Evolutionary conservation across 2,797 vertebrate genomes (phyloP).

Genomic region (Notolepis coatsorum): DNA sequence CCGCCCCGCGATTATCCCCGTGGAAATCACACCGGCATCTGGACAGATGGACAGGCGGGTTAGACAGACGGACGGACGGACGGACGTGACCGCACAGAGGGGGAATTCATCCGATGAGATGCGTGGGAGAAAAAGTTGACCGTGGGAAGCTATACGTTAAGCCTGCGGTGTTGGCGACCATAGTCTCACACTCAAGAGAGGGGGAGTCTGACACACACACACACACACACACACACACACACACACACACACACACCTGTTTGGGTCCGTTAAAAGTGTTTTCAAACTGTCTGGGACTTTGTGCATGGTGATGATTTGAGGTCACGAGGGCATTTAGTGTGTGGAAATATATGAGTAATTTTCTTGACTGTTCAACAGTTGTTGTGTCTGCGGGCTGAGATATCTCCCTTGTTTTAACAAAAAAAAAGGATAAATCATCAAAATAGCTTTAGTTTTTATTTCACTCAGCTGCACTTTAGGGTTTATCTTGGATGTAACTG

Average conservation of each 20-base stretch:
- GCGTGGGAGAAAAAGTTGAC: constrained; percentile 61
- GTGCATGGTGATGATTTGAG: constrained; percentile 15
- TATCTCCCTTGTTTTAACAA: constrained; percentile 1
- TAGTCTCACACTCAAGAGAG: constrained; percentile 58
- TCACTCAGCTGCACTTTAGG: constrained; percentile 41
- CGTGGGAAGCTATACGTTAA: constrained; percentile 64
- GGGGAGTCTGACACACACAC: constrained; percentile 46
- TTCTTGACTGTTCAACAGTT: constrained; percentile 51
- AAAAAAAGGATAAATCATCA: constrained; percentile 48
- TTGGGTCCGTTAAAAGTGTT: constrained; percentile 46
- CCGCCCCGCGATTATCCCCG: constrained; percentile 50
- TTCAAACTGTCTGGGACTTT: constrained; percentile 41
- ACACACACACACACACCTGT: constrained; percentile 63
- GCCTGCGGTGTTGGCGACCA: constrained; percentile 61
- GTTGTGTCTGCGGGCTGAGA: constrained; percentile 58
- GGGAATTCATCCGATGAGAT: constrained; percentile 54
- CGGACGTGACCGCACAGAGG: not conserved
- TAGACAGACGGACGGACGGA: constrained; percentile 11
- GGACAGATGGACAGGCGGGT: constrained; percentile 36
- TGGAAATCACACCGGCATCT: constrained; percentile 66
- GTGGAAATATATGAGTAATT: constrained; percentile 32
- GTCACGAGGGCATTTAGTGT: constrained; percentile 33
- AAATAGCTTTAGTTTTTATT: constrained; percentile 29
- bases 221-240: constrained; percentile 18
- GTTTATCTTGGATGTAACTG: constrained; percentile 66